A percentile compares a stretch with the other conserved stretches of the same genome.
phyloP scores from a whole-genome alignment of 2,113 vertebrate species.

The Raja brachyura region DNA sequence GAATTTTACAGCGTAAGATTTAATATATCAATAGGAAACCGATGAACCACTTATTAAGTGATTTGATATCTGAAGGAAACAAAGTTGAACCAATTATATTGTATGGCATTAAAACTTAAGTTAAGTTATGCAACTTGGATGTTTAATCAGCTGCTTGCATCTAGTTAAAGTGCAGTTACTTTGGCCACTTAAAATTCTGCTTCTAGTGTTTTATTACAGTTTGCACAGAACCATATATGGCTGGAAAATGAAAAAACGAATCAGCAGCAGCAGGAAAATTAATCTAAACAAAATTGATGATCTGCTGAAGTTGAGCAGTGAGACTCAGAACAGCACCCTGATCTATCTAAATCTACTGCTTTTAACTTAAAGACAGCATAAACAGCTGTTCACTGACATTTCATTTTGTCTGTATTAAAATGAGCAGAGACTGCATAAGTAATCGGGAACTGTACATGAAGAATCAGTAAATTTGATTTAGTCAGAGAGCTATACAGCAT shows the following conservation, averaged over 20 bases:
- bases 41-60: background rate
- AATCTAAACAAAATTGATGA: background rate
- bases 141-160: background rate
- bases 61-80: background rate
- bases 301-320: background rate
- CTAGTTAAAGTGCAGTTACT: conserved; percentile 3
- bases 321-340: background rate
- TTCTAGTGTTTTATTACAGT: background rate
- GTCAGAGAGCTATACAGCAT: too few species aligned
- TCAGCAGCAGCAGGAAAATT: background rate
- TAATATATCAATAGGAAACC: background rate
- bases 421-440: background rate
- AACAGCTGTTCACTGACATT: background rate
- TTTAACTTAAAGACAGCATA: background rate
- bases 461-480: background rate
- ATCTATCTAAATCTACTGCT: background rate
- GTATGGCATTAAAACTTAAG: background rate
- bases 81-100: background rate
- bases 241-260: background rate
- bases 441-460: background rate
- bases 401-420: background rate
- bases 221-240: background rate
- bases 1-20: background rate
- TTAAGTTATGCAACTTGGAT: background rate
- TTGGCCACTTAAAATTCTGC: background rate